A percentile compares a stretch with the other conserved stretches of the same genome.
Conservation (phyloP, 2,888 invertebrate species). For the Nasonovia ribisnigri region DNA sequence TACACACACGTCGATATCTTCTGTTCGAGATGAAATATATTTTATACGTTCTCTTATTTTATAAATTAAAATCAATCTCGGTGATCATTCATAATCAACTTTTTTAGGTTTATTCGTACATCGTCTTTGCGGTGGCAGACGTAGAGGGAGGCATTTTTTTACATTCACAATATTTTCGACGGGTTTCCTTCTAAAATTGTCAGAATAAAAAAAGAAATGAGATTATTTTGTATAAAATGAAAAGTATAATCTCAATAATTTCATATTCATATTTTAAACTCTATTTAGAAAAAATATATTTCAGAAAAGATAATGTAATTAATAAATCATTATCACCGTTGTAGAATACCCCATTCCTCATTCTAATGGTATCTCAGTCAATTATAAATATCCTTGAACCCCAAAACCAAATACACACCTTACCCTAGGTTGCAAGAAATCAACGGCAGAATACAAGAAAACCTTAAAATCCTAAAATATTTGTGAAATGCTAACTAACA, state of each 20-base stretch:
- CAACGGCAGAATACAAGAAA: background rate
- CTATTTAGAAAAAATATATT: background rate
- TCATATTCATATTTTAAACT: background rate
- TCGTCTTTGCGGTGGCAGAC: background rate
- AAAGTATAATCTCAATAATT: background rate
- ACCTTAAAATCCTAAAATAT: background rate
- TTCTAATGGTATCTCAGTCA: background rate
- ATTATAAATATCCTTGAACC: background rate
- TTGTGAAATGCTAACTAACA: background rate
- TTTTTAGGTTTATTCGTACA: background rate
- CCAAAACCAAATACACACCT: background rate
- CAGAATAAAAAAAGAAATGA: background rate
- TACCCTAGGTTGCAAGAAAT: background rate
- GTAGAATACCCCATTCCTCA: background rate
- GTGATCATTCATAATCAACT: background rate
- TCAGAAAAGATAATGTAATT: background rate
- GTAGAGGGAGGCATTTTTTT: background rate
- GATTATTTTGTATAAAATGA: background rate
- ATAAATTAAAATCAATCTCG: background rate
- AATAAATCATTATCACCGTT: background rate
- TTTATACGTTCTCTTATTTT: background rate
- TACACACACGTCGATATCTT: conserved; percentile 7
- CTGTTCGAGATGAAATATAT: background rate
- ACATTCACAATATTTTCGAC: background rate
- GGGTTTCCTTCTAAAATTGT: background rate